Base-by-base conservation (phyloP, 2,113 vertebrate species). In the Nesogale talazaci region DNA sequence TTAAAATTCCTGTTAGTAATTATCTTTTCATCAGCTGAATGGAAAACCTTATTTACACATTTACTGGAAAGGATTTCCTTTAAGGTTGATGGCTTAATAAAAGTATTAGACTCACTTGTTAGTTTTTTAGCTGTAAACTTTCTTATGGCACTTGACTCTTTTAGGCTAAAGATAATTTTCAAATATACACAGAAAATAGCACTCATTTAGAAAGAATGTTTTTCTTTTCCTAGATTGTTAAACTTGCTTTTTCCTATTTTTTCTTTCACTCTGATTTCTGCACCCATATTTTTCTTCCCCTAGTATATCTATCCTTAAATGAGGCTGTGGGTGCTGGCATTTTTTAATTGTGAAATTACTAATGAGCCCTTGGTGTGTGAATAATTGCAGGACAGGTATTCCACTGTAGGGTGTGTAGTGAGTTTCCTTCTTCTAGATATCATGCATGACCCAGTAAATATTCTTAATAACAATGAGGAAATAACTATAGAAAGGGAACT, bases 1-100 rank as follows among this genome's bases (percentile, higher is more conserved):
- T 29, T 84, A 93, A 97, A 94, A 90, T 97, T 94, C 63, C 92
- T 96, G 86, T 95, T 89, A 95, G 86, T 95, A 31, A 22, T 97
- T 95, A 96, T 74, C 87, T 86, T 93, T 93, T 93, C 91, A 88
- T 75, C 27, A 90, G 34, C 59, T 93, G 38, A 52, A 76, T 92
- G 87, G 90, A 92, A 82, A 92, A 88, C 36, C 74, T 89, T 57
- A 86, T 95, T 93, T 95, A 77, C 67, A 88, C 67, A 76, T 70
- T 94, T 89, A 93, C 4, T n/a, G 38, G 42, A 42, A 91, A 94
- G 14, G 38, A 52, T 77, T 94, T 85, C n/a, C 59, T 95, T 91
- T 69, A 89, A 89, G 52, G 40, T 70, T 6, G 29, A 29, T 88
- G 61, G 61, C 11, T 57, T 61, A 15, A 10, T 81, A 15, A 95